A percentile compares a stretch with the other conserved stretches of the same genome.
phyloP scores from a whole-genome alignment of 2,113 vertebrate genomes.

The Poecile atricapillus region DNA sequence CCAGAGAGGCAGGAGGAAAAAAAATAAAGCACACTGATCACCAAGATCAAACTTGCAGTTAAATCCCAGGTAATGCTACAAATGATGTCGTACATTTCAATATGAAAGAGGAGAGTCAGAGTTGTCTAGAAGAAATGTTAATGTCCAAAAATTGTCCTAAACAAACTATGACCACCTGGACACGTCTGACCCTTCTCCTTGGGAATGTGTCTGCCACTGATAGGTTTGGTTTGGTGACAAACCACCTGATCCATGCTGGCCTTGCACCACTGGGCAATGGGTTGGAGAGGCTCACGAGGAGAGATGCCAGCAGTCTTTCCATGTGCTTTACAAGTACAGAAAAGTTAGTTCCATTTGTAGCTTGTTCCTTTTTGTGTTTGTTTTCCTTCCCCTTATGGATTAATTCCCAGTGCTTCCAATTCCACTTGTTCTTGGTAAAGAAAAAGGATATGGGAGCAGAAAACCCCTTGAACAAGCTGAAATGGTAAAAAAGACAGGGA shows the following conservation, averaged over 20 bases:
- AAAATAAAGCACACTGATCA: background rate
- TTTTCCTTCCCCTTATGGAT: background rate
- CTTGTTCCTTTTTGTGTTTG: background rate
- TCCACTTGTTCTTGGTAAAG: background rate
- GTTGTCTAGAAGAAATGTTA: background rate
- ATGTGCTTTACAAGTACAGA: constrained; percentile 47
- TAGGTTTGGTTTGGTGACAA: background rate
- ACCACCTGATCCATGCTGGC: background rate
- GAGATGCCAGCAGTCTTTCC: background rate
- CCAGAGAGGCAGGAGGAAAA: fast-evolving
- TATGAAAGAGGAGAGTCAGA: constrained; percentile 30
- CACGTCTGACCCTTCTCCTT: background rate
- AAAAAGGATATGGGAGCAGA: background rate
- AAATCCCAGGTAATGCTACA: background rate
- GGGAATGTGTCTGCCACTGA: background rate
- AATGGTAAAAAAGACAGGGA: background rate
- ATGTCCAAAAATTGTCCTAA: background rate
- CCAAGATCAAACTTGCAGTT: background rate
- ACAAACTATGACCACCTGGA: background rate
- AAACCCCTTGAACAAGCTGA: background rate
- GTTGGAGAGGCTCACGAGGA: background rate
- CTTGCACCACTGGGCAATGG: background rate
- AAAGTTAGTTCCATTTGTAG: background rate
- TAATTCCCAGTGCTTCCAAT: background rate
- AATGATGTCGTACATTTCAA: background rate